Evolutionary conservation across 2,888 invertebrate genomes (phyloP), one percentile per base, ranked within the genome.

Genomic region (Pogonocherus hispidulus): DNA sequence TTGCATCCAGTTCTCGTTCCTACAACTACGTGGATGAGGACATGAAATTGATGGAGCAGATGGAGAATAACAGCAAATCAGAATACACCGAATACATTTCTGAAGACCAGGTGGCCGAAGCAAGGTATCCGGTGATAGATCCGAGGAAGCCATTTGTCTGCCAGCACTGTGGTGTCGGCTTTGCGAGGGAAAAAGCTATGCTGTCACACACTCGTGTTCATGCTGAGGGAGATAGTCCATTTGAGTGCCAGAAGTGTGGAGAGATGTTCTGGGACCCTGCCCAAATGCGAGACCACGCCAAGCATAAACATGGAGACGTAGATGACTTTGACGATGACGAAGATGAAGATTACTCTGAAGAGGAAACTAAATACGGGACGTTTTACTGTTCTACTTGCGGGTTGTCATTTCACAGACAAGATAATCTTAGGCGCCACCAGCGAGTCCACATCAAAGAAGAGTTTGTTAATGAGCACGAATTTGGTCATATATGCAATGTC

Each of bases 141-240:
- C 91, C 93, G 0, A 87, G 90, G 41, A 91, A 93, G 67, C 94
- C 94, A 0, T 94, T 94, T 80, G 94, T 94, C 0, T 95, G 95
- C 76, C 92, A 92, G 75, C 90, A 90, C 73, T 92, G 92, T 80
- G 94, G 88, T 0, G 89, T 94, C 63, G 92, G 92, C 44, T 83
- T 94, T 85, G 94, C 94, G 0, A 87, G 94, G 57, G 94, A 94
- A 81, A 95, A 94, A 80, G 94, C 94, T 0, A 85, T 94, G 20
- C 90, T 92, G 62, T 93, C 94, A 0, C 94, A 95, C 81, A 87
- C 92, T 0, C 65, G 70, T 16, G 54, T 73, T 35, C 72, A 75
- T 41, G 63, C 73, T 0, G 72, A 72, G 37, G 79, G 79, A 5
- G 94, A 94, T 79, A 93, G 93, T 14, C 93, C 94, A 0, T 89